Base-by-base conservation (phyloP, 2,888 invertebrate species). In the Machimus atricapillus region DNA sequence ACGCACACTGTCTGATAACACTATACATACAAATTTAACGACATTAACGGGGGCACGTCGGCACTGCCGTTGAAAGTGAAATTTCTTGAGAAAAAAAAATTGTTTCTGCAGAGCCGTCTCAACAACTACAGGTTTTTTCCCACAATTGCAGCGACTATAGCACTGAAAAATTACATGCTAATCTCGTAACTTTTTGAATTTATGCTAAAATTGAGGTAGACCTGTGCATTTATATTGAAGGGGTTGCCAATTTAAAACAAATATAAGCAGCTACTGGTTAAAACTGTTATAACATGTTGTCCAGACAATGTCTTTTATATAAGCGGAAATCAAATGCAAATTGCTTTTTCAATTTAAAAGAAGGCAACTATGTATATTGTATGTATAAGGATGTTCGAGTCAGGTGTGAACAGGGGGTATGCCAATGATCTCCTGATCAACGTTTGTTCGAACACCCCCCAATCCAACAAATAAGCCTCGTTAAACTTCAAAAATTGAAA, bases 61-160 rank as follows among this genome's bases (percentile, higher is more conserved):
- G 19, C 77, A 78, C 78, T 14, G 23, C 66, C 14, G 78, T 78
- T 78, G 78, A 78, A 78, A 78, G 78, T 78, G 78, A 78, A 78
- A 78, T 78, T 78, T 78, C 78, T 78, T 78, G 27, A 66, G 66
- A 78, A 43, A 78, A 23, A 77, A 78, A 77, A 77, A 34, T 46
- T 46, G 78, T 78, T 78, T 78, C 78, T 78, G 43, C 43, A 19
- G 19, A n/a, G 78, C 46, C 19, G 40, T 9, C 77, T 77, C 66
- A 66, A 66, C 66, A 40, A 23, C 77, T 27, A 77, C 78, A 78
- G 78, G 78, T 78, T 78, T 78, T 23, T 78, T 78, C 78, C 40
- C 23, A 78, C 40, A 78, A 43, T 43, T 78, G 9, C 37, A 78
- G 12, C 40, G 43, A 40, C 9, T 78, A 23, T 78, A 78, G 40